Base-by-base conservation (phyloP, 2,113 vertebrate genomes). In the Cardinalis cardinalis region DNA sequence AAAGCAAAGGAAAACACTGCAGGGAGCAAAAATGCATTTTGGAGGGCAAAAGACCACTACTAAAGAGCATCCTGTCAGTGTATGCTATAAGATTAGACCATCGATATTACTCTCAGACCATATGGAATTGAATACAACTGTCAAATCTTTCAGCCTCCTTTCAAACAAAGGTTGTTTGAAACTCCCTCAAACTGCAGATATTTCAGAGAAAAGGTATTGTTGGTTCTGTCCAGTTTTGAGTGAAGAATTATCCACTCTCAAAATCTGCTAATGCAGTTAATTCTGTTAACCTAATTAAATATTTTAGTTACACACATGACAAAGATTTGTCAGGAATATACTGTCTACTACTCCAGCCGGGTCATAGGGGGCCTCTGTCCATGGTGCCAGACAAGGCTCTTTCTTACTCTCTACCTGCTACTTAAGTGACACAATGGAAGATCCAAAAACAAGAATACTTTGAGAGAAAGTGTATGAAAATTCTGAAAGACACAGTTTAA, bases 381-480 rank as follows among this genome's bases (percentile, higher is more conserved):
- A 75, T 92, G 92, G 81, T 95, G 79, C 84, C 92, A 87, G n/a
- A 19, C 14, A 44, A 59, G 36, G 8, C 55, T 53, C 23, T 34
- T 65, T 49, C 15, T 59, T 23, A 55, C 8, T 25, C 19, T 18
- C 17, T 34, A 52, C 24, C 29, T 44, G 21, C 10, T 25, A 43
- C 0, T 0, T 43, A 70, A 46, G 13, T 31, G 16, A 31, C 18
- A 51, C 4, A 65, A 56, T 0, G 61, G 23, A 76, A 65, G 16
- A 61, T 3, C 6, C 2, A 6, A 53, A 79, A 46, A 3, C 9
- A 36, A 4, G 23, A 79, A 43, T n/a, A n/a, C 6, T 25, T 84
- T 1, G 6, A 7, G 11, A 3, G 36, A 38, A 53, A 68, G 25
- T 40, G 36, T 36, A 5, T 25, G 23, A 82, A 21, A 6, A 75